Evolutionary conservation across 2,888 invertebrate genomes (phyloP), one percentile per base, ranked within the genome.

Genomic region (Drosophila limbata): DNA sequence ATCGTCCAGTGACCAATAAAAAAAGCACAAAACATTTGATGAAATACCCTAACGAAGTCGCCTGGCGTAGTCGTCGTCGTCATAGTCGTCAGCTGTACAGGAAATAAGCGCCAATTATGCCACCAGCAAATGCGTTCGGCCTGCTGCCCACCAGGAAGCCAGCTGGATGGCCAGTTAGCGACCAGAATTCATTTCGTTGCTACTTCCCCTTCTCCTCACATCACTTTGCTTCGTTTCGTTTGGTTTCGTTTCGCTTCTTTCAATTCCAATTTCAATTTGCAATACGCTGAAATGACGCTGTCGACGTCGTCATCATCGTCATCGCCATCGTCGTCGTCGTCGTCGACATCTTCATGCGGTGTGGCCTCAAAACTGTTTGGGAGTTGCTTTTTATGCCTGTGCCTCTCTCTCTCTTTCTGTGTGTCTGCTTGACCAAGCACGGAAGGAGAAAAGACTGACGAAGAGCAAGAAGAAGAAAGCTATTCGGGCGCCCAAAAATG

Each of bases 31-130:
- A 81, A 78, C 81, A 87, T 84, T 89, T 89, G 84, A 84, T 75
- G 85, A 89, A 87, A 89, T 67, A 73, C 70, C 57, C 56, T 39
- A 59, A 42, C 57, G 31, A 57, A 25, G 62, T 42, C 50, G 37
- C 53, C 55, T 51, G 39, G 19, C 56, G 42, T 37, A 44, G 28
- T 19, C 48, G 21, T 19, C 56, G 19, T 48, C 48, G 53, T 59
- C 65, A 57, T 51, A 55, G 69, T 73, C 83, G 76, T 75, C 88
- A 88, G 82, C 89, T 88, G 88, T 82, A 75, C 89, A 88, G 90
- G 90, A 89, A 89, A 89, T 90, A 87, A 88, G 89, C 90, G 81
- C 81, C 90, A 89, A 89, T 90, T 90, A 89, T 89, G 90, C 90
- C 84, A 86, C 82, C 85, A 85, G 90, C 88, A 81, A 84, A 84